Base-by-base conservation (phyloP, 1,140 invertebrate species). In the Coelopa frigida region DNA sequence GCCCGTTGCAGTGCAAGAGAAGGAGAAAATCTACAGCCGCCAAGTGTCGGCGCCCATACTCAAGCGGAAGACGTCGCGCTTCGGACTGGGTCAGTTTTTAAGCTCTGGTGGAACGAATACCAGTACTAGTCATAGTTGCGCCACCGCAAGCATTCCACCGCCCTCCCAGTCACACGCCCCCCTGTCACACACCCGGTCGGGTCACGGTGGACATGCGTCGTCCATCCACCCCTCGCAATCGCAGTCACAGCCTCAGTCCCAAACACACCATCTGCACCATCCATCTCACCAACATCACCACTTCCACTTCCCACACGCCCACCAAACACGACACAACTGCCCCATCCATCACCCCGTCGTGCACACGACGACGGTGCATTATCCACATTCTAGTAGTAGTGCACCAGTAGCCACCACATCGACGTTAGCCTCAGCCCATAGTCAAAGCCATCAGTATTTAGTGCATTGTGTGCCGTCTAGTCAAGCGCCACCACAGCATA, bases 31-130 rank as follows among this genome's bases (percentile, higher is more conserved):
- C 55, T 92, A 90, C 73, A 87, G 79, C 64, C 81, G 89, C 14
- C 89, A 93, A 73, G 87, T 87, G 66, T 92, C 89, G 33, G 88
- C 89, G 27, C 88, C 89, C 18, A 83, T 90, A 61, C 74, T 93
- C 55, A 92, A 93, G 74, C 76, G 89, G 72, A 93, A 92, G 78
- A 90, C 82, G 58, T 93, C 89, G 45, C 81, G 88, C 60, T 92
- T 95, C 72, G 88, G 87, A 63, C 75, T 93, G 68, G 87, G 88
- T 78, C 84, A 89, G 78, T 86, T 89, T 72, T 77, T 87, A 74
- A 60, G 63, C 54, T 59, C 58, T 67, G 61, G 60, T 61, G 54
- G 58, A 57, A 67, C 61, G 38, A 62, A 63, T 52, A 23, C 41
- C 4, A 48, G 18, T 42, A 74, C 64, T 63, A 57, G 53, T 56